phyloP scores from a whole-genome alignment of 2,113 vertebrate genomes.

The Pterophyllum scalare region DNA sequence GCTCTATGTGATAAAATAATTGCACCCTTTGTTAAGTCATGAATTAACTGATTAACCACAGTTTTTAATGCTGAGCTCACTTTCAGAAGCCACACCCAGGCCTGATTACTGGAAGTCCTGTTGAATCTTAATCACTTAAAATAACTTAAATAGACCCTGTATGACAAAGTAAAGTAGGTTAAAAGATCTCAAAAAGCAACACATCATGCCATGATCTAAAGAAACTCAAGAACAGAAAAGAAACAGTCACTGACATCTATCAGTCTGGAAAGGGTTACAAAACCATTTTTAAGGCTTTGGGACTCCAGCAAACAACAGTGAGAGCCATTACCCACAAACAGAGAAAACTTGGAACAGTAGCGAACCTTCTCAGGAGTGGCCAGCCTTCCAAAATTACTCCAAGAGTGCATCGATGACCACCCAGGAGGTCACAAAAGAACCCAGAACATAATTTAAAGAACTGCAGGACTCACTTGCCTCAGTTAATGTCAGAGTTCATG shows the following conservation, averaged over 20 bases:
- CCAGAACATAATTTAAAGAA: not conserved
- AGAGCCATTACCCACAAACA: not conserved
- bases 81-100: not conserved
- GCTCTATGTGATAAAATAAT: not conserved
- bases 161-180: not conserved
- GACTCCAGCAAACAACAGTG: not conserved
- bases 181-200: not conserved
- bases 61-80: not conserved
- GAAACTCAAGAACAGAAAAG: not conserved
- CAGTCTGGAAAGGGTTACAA: not conserved
- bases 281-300: not conserved
- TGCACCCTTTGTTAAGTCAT: not conserved
- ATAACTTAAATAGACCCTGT: not conserved
- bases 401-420: not conserved
- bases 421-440: not conserved
- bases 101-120: not conserved
- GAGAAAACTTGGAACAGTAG: not conserved
- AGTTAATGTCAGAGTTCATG: not conserved
- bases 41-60: not conserved
- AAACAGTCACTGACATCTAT: not conserved
- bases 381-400: not conserved
- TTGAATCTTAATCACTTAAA: not conserved
- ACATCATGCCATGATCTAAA: not conserved
- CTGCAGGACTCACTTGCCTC: not conserved
- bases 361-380: not conserved